phyloP scores from a whole-genome alignment of 2,888 invertebrate genomes.

The Napeogenes inachia region DNA sequence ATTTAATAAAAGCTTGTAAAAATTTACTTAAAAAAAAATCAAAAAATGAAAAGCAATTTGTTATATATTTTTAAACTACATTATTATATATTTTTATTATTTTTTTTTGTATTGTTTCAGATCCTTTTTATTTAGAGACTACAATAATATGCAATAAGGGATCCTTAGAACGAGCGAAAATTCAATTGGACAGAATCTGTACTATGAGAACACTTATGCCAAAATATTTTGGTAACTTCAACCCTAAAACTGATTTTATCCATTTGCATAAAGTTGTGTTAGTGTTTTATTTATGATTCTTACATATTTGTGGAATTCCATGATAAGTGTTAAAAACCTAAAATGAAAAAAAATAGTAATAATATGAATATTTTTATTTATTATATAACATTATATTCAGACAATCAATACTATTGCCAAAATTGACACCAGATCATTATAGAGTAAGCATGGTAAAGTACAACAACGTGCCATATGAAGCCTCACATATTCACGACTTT shows the following conservation, averaged over 20 bases:
- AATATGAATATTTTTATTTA: background rate
- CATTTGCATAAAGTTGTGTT: conserved; percentile 17
- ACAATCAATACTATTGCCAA: conserved; percentile 36
- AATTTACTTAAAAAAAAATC: too few relatives aligned
- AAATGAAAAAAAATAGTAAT: too few relatives aligned
- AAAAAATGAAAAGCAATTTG: too few relatives aligned
- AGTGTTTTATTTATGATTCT: conserved; percentile 9
- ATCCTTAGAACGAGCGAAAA: conserved; percentile 38
- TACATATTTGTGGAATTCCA: too few relatives aligned
- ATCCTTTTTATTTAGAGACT: conserved; percentile 43
- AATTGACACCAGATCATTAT: conserved; percentile 39
- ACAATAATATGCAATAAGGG: conserved; percentile 31
- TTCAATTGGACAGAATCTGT: conserved; percentile 42
- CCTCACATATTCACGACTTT: conserved; percentile 33
- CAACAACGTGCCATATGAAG: conserved; percentile 25
- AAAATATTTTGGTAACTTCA: conserved; percentile 18
- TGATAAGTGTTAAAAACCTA: too few relatives aligned
- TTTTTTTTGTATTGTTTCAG: conserved; percentile 20
- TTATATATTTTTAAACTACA: too few relatives aligned
- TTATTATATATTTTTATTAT: too few relatives aligned
- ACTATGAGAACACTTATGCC: conserved; percentile 42
- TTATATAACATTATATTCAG: conserved; percentile 31
- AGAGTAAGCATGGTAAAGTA: conserved; percentile 39
- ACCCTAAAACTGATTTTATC: conserved; percentile 16
- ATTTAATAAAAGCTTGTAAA: too few relatives aligned